Evolutionary conservation across 2,797 vertebrate genomes (phyloP).

Genomic region (Poecilia picta): DNA sequence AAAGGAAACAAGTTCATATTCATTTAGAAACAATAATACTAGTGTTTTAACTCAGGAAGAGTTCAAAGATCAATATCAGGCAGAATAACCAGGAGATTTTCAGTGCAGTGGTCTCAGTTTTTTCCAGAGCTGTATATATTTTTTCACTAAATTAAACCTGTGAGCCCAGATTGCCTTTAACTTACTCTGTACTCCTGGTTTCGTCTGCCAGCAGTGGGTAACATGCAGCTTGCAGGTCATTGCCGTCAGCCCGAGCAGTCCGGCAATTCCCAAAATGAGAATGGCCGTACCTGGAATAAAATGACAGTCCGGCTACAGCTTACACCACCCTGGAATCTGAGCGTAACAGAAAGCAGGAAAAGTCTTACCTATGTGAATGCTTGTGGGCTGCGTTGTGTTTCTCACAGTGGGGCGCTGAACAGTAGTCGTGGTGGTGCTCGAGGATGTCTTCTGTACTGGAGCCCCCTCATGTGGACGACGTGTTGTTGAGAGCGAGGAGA

Average conservation of each 20-base stretch:
- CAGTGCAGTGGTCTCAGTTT: too few relatives aligned
- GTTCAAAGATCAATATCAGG: too few relatives aligned
- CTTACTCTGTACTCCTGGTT: slow-evolving; percentile 51
- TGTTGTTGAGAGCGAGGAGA: not conserved
- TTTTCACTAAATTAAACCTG: too few relatives aligned
- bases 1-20: too few relatives aligned
- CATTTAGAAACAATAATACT: too few relatives aligned
- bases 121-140: not conserved
- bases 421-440: not conserved
- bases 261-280: slow-evolving; percentile 42
- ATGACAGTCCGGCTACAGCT: slow-evolving; percentile 8
- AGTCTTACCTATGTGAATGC: slow-evolving; percentile 41
- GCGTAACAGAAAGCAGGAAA: not conserved
- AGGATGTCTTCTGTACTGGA: not conserved
- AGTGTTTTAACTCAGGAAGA: too few relatives aligned
- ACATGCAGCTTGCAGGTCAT: slow-evolving; percentile 56
- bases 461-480: not conserved
- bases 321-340: not conserved
- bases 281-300: slow-evolving; percentile 43
- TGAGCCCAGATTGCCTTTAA: not conserved
- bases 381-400: not conserved
- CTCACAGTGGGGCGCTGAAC: not conserved
- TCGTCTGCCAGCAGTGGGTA: slow-evolving; percentile 14
- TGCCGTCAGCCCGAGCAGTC: slow-evolving; percentile 51
- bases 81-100: too few relatives aligned